phyloP scores from a whole-genome alignment of 2,797 vertebrate species.

The Halcyon smyrnensis region DNA sequence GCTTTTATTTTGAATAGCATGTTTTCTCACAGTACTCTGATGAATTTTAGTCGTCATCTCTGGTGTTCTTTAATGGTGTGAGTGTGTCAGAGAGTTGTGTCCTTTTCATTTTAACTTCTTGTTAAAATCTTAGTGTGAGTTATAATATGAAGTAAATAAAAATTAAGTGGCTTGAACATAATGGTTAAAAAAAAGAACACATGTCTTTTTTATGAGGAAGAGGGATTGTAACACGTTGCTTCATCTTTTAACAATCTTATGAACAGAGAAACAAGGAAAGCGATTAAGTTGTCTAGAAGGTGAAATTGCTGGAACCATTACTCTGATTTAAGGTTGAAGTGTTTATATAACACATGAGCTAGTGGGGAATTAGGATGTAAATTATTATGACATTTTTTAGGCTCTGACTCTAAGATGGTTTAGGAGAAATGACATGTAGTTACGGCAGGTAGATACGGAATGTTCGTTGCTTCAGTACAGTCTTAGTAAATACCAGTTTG shows the following conservation, averaged over 20 bases:
- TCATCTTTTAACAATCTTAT: neutral
- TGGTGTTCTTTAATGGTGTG: neutral
- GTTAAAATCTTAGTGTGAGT: neutral
- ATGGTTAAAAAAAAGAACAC: neutral
- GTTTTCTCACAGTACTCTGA: neutral
- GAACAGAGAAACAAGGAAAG: constrained; percentile 13
- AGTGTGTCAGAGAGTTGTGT: neutral
- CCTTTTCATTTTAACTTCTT: neutral
- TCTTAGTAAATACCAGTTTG: neutral
- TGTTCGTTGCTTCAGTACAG: neutral
- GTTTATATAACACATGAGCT: neutral
- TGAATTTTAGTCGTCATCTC: neutral
- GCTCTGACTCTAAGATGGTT: neutral
- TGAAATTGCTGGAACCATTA: neutral
- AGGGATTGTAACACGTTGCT: neutral
- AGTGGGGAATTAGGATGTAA: neutral
- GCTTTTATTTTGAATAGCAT: neutral
- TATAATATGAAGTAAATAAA: neutral
- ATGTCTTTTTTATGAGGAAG: neutral
- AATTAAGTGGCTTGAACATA: neutral
- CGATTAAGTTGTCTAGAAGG: neutral
- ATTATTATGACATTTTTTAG: neutral
- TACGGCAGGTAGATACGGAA: neutral
- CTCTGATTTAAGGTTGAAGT: neutral
- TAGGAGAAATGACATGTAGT: neutral